Conservation (phyloP, 2,113 vertebrate genomes). For the Nasalis larvatus region DNA sequence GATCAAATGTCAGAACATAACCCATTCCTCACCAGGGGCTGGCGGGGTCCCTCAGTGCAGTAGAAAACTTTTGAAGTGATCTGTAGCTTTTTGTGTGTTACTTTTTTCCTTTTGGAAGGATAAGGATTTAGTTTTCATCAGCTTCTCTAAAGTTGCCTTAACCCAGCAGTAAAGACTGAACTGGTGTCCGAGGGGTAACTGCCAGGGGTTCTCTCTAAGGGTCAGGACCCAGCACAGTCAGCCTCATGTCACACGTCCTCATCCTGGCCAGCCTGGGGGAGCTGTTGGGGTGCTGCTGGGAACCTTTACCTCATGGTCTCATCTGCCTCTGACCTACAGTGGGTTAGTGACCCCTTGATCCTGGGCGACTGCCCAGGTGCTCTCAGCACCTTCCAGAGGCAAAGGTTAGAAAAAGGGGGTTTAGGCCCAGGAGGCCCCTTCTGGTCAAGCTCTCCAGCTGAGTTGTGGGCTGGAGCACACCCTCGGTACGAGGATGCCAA, state of each 20-base stretch:
- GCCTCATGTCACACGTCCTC: background rate
- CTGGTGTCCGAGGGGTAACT: background rate
- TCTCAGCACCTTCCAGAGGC: background rate
- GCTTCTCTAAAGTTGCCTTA: background rate
- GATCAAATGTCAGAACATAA: background rate
- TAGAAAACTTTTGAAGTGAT: background rate
- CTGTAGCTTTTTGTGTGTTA: background rate
- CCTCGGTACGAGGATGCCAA: background rate
- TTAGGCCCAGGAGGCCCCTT: background rate
- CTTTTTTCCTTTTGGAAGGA: background rate
- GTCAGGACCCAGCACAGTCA: background rate
- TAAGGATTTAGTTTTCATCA: background rate
- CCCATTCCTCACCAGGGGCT: background rate
- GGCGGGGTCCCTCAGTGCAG: too few relatives aligned
- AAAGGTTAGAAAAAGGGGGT: background rate
- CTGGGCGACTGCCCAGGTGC: background rate
- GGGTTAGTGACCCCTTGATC: background rate
- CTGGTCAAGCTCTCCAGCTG: background rate
- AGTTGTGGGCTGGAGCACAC: background rate
- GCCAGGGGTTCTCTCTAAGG: background rate
- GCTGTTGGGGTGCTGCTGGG: rapidly evolving
- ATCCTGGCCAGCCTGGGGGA: background rate
- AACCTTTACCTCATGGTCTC: background rate
- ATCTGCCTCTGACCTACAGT: background rate
- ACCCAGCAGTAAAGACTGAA: background rate